Base-by-base conservation (phyloP, 2,888 invertebrate species). In the Epinotia ramella region DNA sequence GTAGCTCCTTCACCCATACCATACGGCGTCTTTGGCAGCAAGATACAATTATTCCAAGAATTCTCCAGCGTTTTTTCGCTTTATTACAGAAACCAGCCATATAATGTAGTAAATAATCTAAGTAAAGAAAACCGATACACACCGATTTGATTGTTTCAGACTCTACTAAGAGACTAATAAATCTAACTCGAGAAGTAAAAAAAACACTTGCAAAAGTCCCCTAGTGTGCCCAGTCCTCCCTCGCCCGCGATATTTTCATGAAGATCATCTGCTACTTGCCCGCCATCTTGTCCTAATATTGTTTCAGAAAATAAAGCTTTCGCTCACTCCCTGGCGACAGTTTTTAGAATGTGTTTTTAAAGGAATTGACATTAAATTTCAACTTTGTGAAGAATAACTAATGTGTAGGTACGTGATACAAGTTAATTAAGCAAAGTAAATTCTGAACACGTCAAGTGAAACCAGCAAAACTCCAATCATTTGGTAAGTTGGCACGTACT, bases 261-360 rank as follows among this genome's bases (percentile, higher is more conserved):
- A 90, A 88, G 89, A 89, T 90, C 88, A 90, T 89, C 90, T 89
- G 89, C 88, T 88, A 88, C 87, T 89, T 87, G 70, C 33, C 53
- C 53, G 75, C 75, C 75, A 75, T 75, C 75, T 75, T 71, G 65
- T 33, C 59, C 13, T 70, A 75, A 75, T 75, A 75, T 75, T 75
- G 75, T 75, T 71, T 71, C 75, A 71, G 60, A 62, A 75, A 75
- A 75, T 75, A 71, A 71, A 75, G 75, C 65, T 59, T 20, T 13
- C 57, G 57, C 59, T 70, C 62, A 69, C 60, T 59, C 24, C 24
- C n/a, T 20, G 59, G 59, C 44, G 69, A 60, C 69, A 59, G 57
- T 68, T 59, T 59, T 24, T 68, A 44, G 20, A 69, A 69, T 69
- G 69, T 60, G 69, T 60, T 69, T 46, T 67, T 60, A 44, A 46